Conservation (phyloP, 92 coral and sea anemone species). For the Epizoanthus rinbou region DNA sequence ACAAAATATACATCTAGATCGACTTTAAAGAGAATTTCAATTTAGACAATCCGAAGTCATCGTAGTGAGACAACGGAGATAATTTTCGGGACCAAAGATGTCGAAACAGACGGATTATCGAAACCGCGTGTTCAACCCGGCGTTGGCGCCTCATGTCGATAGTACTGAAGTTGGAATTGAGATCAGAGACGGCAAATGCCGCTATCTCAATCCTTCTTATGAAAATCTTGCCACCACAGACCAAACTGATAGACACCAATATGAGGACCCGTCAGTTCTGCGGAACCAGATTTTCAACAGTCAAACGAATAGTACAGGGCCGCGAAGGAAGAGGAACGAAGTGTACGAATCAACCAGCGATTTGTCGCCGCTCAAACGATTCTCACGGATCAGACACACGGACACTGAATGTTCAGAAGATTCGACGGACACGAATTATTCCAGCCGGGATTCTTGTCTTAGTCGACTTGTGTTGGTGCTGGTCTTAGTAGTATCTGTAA, state of each 20-base stretch:
- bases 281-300: constrained; percentile 17
- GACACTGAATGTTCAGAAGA: constrained; percentile 43
- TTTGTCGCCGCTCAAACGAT: constrained; percentile 33
- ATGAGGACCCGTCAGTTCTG: constrained; percentile 29
- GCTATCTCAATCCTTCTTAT: constrained; percentile 29
- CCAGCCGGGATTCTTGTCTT: constrained; percentile 22
- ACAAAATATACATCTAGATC: not conserved
- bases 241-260: constrained; percentile 25
- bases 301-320: not conserved
- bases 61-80: constrained; percentile 4
- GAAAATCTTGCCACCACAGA: constrained; percentile 39
- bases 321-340: constrained; percentile 36
- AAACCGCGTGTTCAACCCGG: constrained; percentile 39
- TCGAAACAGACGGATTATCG: constrained; percentile 18
- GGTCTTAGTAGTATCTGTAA: constrained; percentile 11
- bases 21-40: not conserved
- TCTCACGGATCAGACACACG: constrained; percentile 6
- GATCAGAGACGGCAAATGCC: constrained; percentile 8
- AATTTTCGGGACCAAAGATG: constrained; percentile 7
- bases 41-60: constrained; percentile 35
- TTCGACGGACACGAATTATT: not conserved
- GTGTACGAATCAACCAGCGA: constrained; percentile 39
- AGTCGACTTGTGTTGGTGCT: constrained; percentile 31
- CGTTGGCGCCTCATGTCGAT: not conserved
- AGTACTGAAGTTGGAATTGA: constrained; percentile 33